Conservation (phyloP, 2,113 vertebrate species). For the Sturnira hondurensis region DNA sequence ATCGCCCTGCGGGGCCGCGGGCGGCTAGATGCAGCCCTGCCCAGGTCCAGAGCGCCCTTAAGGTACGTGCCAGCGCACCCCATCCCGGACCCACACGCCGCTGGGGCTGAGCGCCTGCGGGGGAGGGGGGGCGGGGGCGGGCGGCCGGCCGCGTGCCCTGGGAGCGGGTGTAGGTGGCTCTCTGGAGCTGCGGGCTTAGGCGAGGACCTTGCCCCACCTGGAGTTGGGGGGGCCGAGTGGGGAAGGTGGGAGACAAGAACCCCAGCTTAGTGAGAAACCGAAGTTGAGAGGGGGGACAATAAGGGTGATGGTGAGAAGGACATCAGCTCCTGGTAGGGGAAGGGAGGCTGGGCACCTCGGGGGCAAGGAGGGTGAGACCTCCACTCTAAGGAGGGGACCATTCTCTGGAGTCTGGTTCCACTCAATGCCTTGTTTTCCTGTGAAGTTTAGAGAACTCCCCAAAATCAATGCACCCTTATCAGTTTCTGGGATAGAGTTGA, state of each 20-base stretch:
- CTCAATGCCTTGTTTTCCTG: neutral
- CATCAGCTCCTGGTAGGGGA: neutral
- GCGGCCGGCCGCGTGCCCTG: no score
- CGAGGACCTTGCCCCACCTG: neutral
- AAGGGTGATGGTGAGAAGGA: neutral
- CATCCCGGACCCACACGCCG: neutral
- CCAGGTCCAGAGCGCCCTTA: neutral
- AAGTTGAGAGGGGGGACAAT: neutral
- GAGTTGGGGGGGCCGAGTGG: neutral
- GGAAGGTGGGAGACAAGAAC: neutral
- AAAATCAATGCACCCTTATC: no score
- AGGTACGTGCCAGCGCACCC: constrained; percentile 13
- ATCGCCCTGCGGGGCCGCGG: constrained; percentile 49
- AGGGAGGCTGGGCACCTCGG: neutral
- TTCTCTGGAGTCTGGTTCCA: neutral
- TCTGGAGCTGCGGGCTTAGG: neutral
- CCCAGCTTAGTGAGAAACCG: neutral
- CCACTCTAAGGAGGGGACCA: neutral
- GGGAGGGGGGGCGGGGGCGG: no score
- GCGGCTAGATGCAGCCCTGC: neutral
- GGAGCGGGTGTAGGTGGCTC: neutral
- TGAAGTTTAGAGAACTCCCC: neutral
- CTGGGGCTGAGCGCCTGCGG: neutral
- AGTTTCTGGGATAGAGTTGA: neutral
- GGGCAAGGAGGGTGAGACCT: neutral